Percentiles rank a stretch among this genome's conserved stretches.
Evolutionary conservation across 1,140 invertebrate species (phyloP).

Genomic region (Melanaphis sacchari): DNA sequence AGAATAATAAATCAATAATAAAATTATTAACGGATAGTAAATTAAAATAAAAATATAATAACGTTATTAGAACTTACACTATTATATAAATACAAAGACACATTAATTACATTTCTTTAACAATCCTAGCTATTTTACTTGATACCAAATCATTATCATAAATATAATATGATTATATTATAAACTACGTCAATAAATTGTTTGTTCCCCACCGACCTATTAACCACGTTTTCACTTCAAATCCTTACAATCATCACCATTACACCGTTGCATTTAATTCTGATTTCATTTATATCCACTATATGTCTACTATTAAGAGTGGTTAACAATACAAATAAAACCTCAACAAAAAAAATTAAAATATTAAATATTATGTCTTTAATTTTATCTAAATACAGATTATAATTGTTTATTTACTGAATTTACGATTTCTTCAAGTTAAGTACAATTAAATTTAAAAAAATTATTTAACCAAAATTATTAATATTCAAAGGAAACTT

Average conservation of each 20-base stretch:
- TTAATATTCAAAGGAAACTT: neutral
- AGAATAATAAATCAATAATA: neutral
- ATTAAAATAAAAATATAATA: neutral
- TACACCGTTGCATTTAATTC: neutral
- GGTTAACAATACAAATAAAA: neutral
- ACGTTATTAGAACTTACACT: neutral
- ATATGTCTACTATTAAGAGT: neutral
- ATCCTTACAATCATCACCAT: neutral
- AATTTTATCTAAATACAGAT: neutral
- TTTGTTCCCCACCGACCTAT: neutral
- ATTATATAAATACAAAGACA: neutral
- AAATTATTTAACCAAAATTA: neutral
- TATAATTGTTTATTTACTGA: neutral
- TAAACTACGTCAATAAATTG: neutral
- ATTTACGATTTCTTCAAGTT: neutral
- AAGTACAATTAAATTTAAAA: neutral
- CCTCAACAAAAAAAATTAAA: neutral
- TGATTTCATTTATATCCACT: neutral
- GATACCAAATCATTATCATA: neutral
- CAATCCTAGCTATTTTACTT: neutral
- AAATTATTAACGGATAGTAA: neutral
- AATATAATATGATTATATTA: too few species aligned
- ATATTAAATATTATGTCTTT: neutral
- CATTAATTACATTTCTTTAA: neutral
- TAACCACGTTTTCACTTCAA: neutral